These are phyloP conservation scores for Axinella damicornis DNA, from an alignment of 37 sponge, comb jelly and placozoan species.

Conservation along the genomic window DNA sequence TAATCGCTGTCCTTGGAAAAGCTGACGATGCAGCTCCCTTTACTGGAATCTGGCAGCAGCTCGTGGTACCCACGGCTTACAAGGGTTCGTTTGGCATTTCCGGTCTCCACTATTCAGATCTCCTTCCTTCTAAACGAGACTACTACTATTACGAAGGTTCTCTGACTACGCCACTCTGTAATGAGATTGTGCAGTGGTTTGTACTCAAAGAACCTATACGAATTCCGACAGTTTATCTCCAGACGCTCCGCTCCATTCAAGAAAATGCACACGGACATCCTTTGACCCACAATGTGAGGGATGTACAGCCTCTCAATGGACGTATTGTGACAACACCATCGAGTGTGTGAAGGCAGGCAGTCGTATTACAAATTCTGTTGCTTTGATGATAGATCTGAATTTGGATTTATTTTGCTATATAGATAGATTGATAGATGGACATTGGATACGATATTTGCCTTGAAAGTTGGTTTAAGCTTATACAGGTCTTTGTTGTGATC, in stretches of 20 bases:
- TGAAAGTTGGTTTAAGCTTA: too few species aligned
- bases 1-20: slow-evolving; percentile 44
- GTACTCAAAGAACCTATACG: slow-evolving; percentile 50
- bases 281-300: too few species aligned
- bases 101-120: neutral
- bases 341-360: too few species aligned
- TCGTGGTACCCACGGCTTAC: neutral
- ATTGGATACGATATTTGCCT: too few species aligned
- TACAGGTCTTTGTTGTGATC: too few species aligned
- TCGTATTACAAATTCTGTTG: too few species aligned
- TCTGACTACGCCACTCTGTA: slow-evolving; percentile 68
- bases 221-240: slow-evolving; percentile 30
- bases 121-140: slow-evolving; percentile 35
- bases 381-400: too few species aligned
- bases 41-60: slow-evolving; percentile 9
- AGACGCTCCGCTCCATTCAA: slow-evolving; percentile 5
- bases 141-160: slow-evolving; percentile 75
- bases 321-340: too few species aligned
- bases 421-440: too few species aligned
- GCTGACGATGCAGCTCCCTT: neutral
- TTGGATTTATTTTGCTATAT: too few species aligned
- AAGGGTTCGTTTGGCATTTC: neutral
- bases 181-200: slow-evolving; percentile 76
- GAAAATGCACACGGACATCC: neutral
- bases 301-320: too few species aligned